These are phyloP conservation scores for Phrynocephalus versicolor DNA, from an alignment of 2,113 vertebrate genomes.

Conservation along the genomic window DNA sequence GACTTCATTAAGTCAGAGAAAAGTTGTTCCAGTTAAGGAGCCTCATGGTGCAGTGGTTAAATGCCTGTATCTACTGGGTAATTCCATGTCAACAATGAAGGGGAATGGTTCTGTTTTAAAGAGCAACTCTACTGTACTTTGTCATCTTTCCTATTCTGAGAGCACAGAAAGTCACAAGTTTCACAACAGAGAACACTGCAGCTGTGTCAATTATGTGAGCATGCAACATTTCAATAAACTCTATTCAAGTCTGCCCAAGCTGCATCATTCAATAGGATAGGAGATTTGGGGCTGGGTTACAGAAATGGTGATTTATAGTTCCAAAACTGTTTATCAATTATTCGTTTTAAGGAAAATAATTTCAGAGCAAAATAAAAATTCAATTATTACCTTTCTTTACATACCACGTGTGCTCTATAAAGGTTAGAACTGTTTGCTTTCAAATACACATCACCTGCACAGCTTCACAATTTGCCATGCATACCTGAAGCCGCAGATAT, in stretches of 20 bases:
- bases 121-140: background rate
- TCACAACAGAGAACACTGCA: slow-evolving; percentile 23
- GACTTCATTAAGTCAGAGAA: background rate
- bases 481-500: no score
- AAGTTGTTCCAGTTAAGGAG: background rate
- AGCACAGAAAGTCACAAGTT: slow-evolving; percentile 13
- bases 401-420: background rate
- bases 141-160: background rate
- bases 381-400: slow-evolving; percentile 16
- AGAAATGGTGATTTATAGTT: slow-evolving; percentile 29
- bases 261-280: slow-evolving; percentile 29
- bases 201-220: slow-evolving; percentile 24
- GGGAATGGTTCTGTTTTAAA: background rate
- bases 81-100: background rate
- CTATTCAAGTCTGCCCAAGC: slow-evolving; percentile 13
- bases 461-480: no score
- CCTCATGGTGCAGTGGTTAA: no score
- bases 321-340: background rate
- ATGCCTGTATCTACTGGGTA: no score
- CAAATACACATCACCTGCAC: no score
- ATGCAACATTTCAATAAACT: slow-evolving; percentile 20
- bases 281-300: slow-evolving; percentile 12
- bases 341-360: no score
- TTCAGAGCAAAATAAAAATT: no score
- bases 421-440: background rate